Base-by-base conservation (phyloP, 2,888 invertebrate species). In the Helleia helle region DNA sequence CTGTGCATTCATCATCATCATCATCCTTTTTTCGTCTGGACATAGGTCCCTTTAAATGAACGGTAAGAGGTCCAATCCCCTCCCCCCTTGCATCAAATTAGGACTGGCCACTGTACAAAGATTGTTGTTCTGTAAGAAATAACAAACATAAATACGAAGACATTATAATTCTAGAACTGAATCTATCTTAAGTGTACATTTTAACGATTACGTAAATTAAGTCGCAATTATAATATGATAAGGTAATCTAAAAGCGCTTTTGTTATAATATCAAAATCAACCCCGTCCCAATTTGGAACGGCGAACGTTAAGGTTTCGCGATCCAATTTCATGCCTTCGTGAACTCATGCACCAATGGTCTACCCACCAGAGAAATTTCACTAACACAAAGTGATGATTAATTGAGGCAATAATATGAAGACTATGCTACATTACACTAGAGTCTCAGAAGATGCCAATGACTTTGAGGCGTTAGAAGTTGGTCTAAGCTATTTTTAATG, bases 311-410 rank as follows among this genome's bases (percentile, higher is more conserved):
- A 71, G 74, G 71, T 70, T 70, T 65, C 63, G 62, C 65, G 67
- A 77, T 70, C 72, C 79, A 84, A 84, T 84, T 84, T 84, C 81
- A 84, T 80, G 83, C 73, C 62, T 74, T 70, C 69, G 56, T 76
- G 83, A 70, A 59, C 76, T 70, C 67, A 68, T 79, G 77, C 79
- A 76, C 79, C 72, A 71, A 66, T 77, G 70, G 74, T 62, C 62
- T 58, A 64, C 59, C 64, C 64, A 65, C 70, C 61, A 62, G 71
- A 72, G 75, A 72, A 81, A 81, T 84, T 80, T 79, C 75, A 77
- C 75, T 79, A 75, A 70, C 73, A 70, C 75, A 71, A 81, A 83
- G 66, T 84, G 84, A 76, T 83, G 84, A 84, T 84, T 83, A 83
- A 84, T 83, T 79, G 74, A 65, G 62, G 74, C 70, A 80, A 81